Evolutionary conservation across 2,797 vertebrate species (phyloP).

Genomic region (Tympanoctomys barrerae): DNA sequence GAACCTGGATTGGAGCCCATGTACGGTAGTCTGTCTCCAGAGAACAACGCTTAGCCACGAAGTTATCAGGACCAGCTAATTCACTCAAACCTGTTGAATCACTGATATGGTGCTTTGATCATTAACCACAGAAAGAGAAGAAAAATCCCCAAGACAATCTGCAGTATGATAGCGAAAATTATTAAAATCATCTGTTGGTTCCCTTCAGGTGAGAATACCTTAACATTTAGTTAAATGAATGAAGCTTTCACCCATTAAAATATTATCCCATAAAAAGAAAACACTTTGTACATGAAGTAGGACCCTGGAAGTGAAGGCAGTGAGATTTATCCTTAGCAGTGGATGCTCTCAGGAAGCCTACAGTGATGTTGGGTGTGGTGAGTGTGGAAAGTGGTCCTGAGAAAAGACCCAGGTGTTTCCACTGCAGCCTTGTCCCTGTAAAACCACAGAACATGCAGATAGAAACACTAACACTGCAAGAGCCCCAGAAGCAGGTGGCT

Average conservation of each 20-base stretch:
- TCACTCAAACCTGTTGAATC: background rate
- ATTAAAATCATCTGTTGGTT: background rate
- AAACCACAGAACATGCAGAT: constrained; percentile 7
- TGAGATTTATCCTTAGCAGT: background rate
- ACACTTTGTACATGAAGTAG: background rate
- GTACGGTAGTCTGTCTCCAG: background rate
- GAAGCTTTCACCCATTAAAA: constrained; percentile 29
- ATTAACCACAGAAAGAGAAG: background rate
- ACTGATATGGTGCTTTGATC: background rate
- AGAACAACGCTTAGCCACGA: background rate
- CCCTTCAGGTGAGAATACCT: background rate
- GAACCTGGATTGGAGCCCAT: background rate
- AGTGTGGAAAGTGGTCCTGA: background rate
- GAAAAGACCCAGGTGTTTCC: background rate
- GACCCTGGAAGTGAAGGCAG: background rate
- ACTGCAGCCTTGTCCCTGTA: background rate
- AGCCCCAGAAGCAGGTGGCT: background rate
- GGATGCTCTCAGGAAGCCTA: background rate
- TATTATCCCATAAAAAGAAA: background rate
- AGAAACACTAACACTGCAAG: constrained; percentile 25
- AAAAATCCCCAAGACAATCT: background rate
- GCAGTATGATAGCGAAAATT: background rate
- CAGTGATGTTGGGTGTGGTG: background rate
- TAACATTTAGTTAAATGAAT: background rate
- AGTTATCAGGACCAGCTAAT: background rate